A percentile compares a stretch with the other conserved stretches of the same genome.
Conservation (phyloP, 2,113 vertebrate species). For the Philantomba maxwellii region DNA sequence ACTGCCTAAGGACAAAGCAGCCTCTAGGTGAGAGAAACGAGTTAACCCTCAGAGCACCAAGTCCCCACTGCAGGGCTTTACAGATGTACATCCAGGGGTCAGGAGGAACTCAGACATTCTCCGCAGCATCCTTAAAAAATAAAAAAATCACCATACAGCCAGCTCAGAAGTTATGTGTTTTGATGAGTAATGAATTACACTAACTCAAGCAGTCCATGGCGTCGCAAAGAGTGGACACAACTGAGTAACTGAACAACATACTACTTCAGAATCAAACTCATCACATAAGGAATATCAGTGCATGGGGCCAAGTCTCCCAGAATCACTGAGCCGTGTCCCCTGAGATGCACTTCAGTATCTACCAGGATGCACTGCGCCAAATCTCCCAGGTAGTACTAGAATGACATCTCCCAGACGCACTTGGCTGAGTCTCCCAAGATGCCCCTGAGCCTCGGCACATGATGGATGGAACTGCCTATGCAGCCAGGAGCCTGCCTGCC, state of each 20-base stretch:
- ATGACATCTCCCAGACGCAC: not conserved
- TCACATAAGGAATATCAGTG: not conserved
- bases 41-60: not conserved
- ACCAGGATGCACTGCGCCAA: not conserved
- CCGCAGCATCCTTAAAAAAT: not conserved
- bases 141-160: not conserved
- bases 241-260: not conserved
- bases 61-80: not conserved
- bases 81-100: too few relatives aligned
- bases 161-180: not conserved
- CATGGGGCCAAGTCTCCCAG: not conserved
- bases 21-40: constrained; percentile 10
- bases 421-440: not conserved
- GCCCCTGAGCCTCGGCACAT: not conserved
- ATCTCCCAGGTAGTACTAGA: not conserved
- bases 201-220: not conserved
- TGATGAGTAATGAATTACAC: not conserved
- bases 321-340: not conserved
- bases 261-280: not conserved
- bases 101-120: not conserved
- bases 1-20: constrained; percentile 61
- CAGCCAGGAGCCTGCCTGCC: not conserved
- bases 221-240: not conserved
- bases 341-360: not conserved
- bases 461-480: rapidly evolving